Base-by-base conservation (phyloP, 64 coral and sea anemone species). In the Trachythela sp. region DNA sequence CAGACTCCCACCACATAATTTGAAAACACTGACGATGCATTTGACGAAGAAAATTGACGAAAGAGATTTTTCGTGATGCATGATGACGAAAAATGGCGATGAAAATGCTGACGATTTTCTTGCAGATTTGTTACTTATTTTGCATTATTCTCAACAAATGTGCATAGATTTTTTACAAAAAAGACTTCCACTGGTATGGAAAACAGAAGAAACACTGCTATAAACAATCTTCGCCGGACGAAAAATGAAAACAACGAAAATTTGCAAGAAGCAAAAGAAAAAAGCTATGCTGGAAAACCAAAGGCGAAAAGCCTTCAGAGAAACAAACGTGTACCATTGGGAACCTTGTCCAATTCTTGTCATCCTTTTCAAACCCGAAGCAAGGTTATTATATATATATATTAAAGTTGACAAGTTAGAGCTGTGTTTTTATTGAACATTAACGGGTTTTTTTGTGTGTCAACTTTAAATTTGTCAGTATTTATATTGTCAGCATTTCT, bases 1-100 rank as follows among this genome's bases (percentile, higher is more conserved):
- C 56, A 64, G 56, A 15, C 49, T 52, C 56, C 24, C 17, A 64
- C 22, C 18, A 64, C 56, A 18, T 27, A 64, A 64, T 64, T 64
- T 64, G 56, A 64, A 64, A 64, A 64, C 56, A 64, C 56, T 45
- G 42, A 45, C 42, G 42, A 45, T 11, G 42, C 4, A 45, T n/a
- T n/a, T 52, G 49, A 52, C 49, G 49, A 52, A 52, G 49, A 52
- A 52, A 52, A 11, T 52, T 52, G 49, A 52, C 49, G 49, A 26
- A 64, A 64, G 11, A 64, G 6, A 64, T 4, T 64, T 64, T 64
- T 64, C 56, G 56, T 64, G 56, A 64, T 45, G n/a, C 42, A 45
- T 64, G 56, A 64, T 64, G 56, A 64, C 56, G 56, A 64, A 27
- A 20, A 64, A 64, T 64, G 56, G 56, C 56, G 56, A 64, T 64